Conservation (phyloP, 2,888 invertebrate species). For the Acheta domesticus region DNA sequence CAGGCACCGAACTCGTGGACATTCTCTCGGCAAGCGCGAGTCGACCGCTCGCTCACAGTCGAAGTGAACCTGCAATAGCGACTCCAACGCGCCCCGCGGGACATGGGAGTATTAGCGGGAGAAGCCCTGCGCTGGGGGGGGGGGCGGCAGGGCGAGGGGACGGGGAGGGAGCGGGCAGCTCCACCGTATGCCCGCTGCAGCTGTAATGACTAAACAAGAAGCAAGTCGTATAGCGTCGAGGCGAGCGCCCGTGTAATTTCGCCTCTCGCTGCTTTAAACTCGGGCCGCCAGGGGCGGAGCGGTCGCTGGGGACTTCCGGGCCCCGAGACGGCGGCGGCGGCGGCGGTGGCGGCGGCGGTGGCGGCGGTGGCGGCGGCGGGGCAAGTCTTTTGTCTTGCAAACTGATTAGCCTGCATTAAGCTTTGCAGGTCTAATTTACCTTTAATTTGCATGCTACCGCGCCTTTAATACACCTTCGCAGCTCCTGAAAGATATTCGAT, state of each 20-base stretch:
- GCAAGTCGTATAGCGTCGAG: background rate
- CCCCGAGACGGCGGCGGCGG: background rate
- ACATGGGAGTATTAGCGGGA: too few species aligned
- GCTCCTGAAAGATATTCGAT: slow-evolving; percentile 1
- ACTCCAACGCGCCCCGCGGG: too few species aligned
- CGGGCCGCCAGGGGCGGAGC: background rate
- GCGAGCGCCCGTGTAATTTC: background rate
- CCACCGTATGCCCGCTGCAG: background rate
- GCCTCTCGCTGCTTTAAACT: background rate
- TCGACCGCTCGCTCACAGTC: too few species aligned
- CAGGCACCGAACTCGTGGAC: too few species aligned
- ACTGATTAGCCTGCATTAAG: slow-evolving; percentile 1
- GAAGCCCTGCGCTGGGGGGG: too few species aligned
- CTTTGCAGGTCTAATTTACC: slow-evolving; percentile 18
- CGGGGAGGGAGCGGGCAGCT: too few species aligned
- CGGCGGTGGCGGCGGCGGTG: background rate
- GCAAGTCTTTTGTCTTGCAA: slow-evolving; percentile 1
- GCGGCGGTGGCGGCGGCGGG: too few species aligned
- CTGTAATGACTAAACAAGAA: background rate
- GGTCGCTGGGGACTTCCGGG: background rate
- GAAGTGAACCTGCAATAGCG: too few species aligned
- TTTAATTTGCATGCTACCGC: background rate
- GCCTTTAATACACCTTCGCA: background rate
- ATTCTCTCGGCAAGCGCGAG: too few species aligned
- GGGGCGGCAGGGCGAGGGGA: too few species aligned